Base-by-base conservation (phyloP, 2,113 vertebrate genomes). In the Microcebus griseorufus region DNA sequence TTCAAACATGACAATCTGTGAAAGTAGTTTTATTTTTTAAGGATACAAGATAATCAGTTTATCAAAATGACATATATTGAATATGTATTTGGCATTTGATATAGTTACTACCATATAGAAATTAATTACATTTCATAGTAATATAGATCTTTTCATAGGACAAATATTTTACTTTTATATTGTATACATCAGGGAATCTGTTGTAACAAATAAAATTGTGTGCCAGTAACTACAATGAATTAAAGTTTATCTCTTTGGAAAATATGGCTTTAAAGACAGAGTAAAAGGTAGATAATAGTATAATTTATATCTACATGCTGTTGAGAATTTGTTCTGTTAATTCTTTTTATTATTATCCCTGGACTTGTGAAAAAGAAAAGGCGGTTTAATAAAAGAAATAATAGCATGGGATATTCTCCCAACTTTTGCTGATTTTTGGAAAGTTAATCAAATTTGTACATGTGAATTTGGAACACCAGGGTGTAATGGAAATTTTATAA, bases 311-410 rank as follows among this genome's bases (percentile, higher is more conserved):
- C n/a, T 79, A 13, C 2, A 64, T 75, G 10, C 70, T 79, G 1
- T 72, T 85, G 55, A 39, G 37, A 80, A 65, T 88, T 6, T 91
- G 89, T 32, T 34, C 91, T 25, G 42, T 93, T 90, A 84, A 32
- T 23, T 79, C 37, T 62, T 58, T 89, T 82, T 92, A 32, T 95
- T 90, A 53, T 9, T 85, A 20, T 86, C 55, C 39, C 55, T 96
- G 17, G 88, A 65, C 73, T 94, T 92, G 69, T 34, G 58, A 83
- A 80, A 88, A 81, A 64, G 42, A 37, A 93, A 81, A 85, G 81
- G 7, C 4, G 3, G 72, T 91, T 89, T 96, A 95, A 55, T 96
- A 90, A 88, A 93, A 86, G n/a, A 92, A 93, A n/a, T 62, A 93
- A 39, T 7, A 89, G 1, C 22, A 69, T 53, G 2, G 39, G 2